Percentiles rank a stretch among this genome's conserved stretches.
Evolutionary conservation across 35 echinoderm and acorn worm species (phyloP).

Genomic region (Heliocidaris tuberculata): DNA sequence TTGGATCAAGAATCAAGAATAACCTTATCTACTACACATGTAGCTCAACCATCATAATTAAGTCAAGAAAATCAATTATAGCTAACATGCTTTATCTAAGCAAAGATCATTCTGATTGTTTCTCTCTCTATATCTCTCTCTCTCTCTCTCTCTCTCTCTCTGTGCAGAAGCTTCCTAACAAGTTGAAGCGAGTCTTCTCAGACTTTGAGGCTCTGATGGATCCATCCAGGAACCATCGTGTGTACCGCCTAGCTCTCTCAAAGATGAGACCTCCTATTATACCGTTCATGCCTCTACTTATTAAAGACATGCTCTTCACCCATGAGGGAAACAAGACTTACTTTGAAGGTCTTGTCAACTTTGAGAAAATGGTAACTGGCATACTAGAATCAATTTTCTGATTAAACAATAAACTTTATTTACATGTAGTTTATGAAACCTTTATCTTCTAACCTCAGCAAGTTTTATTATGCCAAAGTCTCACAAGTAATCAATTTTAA

Average conservation of each 20-base stretch:
- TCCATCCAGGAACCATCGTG: conserved; percentile 89
- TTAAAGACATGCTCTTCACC: conserved; percentile 96
- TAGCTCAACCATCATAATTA: no score
- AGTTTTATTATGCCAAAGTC: background rate
- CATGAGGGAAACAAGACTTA: conserved; percentile 99
- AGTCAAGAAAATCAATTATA: no score
- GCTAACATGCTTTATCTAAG: no score
- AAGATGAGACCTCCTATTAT: conserved; percentile 93
- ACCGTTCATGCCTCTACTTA: conserved; percentile 95
- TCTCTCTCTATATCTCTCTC: no score
- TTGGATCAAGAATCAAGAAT: no score
- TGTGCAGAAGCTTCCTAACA: conserved; percentile 88
- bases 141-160: background rate
- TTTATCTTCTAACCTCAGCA: background rate
- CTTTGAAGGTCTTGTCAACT: conserved; percentile 98
- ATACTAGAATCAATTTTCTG: background rate
- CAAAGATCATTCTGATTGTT: no score
- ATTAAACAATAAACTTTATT: background rate
- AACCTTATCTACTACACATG: no score
- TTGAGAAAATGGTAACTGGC: conserved; percentile 95
- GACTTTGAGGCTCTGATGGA: conserved; percentile 96
- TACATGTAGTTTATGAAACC: background rate
- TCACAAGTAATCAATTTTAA: no score
- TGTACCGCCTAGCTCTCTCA: conserved; percentile 84
- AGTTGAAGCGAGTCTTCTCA: conserved; percentile 84